Evolutionary conservation across 1,140 invertebrate genomes (phyloP), one percentile per base, ranked within the genome.

Genomic region (Drosophila dunni): DNA sequence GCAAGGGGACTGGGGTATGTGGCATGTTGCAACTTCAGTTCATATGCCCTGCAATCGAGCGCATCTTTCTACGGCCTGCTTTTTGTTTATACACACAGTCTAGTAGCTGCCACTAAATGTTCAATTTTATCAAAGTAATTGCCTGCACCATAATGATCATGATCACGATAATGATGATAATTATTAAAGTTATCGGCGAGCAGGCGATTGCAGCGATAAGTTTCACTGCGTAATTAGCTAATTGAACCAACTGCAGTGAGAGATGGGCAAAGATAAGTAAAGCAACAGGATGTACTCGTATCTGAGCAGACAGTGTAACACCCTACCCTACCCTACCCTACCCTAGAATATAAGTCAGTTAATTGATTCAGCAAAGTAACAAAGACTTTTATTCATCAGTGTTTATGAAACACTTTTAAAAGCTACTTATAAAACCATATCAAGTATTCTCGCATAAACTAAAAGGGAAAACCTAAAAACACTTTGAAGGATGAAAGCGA

Each of bases 111-210:
- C 45, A 53, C 46, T 53, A 69, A 61, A 69, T 69, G 53, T 65
- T 58, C 62, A 50, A 36, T 54, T 62, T 56, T 62, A 74, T 69
- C 66, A 62, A 73, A 65, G 65, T 74, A 74, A 74, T 74, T 74
- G 71, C 71, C 50, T 24, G 61, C 68, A n/a, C 34, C 46, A 63
- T 61, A 34, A 45, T 66, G 29, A 66, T 66, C 24, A 46, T 56
- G 42, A 24, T 50, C 38, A 71, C 57, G 44, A 40, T 54, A 17
- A 48, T 65, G 38, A 36, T 33, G 11, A 60, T 68, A 54, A 54
- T 70, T 65, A 64, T 65, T 40, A 65, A 71, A 65, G 61, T 71
- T 64, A 71, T 71, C 62, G 34, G 36, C 24, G 38, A 17, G 9
- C 24, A 4, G 29, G 60, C 24, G 57, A 29, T 64, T 56, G 53